These are phyloP conservation scores for Edolisoma coerulescens DNA, from an alignment of 2,113 vertebrate species.

Conservation along the genomic window DNA sequence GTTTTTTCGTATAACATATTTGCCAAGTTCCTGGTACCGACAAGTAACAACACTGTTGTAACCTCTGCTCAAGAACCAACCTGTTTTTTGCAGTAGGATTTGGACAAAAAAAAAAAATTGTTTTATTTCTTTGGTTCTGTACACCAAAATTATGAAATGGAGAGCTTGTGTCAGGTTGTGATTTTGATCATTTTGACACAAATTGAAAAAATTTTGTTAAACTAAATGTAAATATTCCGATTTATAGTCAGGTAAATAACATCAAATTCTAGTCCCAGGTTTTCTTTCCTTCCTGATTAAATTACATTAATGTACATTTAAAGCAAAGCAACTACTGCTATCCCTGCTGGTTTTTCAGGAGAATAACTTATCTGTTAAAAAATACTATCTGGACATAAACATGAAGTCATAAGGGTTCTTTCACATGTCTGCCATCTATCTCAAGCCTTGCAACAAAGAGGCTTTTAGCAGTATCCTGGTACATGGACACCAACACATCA, in stretches of 20 bases:
- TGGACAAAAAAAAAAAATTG: background rate
- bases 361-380: background rate
- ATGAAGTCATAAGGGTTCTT: background rate
- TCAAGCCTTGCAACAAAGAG: background rate
- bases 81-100: background rate
- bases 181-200: conserved; percentile 28
- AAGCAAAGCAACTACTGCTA: conserved; percentile 15
- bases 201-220: conserved; percentile 50
- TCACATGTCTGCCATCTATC: background rate
- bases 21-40: background rate
- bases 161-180: background rate
- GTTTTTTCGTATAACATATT: background rate
- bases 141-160: background rate
- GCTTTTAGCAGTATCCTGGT: background rate
- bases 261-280: conserved; percentile 22
- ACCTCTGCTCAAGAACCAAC: background rate
- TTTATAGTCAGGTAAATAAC: conserved; percentile 45
- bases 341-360: background rate
- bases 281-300: conserved; percentile 62
- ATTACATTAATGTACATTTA: conserved; percentile 34
- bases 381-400: background rate
- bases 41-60: background rate
- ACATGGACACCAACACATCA: background rate
- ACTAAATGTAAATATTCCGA: background rate
- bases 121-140: background rate